Percentiles rank a stretch among this genome's conserved stretches.
These are phyloP conservation scores for Lymantria dispar DNA, from an alignment of 2,888 invertebrate genomes.

Conservation along the genomic window DNA sequence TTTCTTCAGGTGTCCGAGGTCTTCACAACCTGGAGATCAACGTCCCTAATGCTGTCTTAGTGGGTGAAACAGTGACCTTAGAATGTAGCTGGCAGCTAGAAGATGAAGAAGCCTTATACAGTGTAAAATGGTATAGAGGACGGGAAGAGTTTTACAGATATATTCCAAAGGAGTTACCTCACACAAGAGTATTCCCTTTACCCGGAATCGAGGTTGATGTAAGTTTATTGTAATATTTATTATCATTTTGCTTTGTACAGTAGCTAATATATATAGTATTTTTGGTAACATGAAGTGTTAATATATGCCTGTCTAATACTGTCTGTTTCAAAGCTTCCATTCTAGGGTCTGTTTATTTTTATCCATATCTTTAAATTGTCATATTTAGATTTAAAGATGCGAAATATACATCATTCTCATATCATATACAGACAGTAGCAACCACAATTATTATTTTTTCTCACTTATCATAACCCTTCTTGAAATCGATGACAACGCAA, in stretches of 20 bases:
- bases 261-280: no score
- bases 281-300: no score
- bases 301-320: no score
- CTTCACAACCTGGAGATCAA: constrained; percentile 87
- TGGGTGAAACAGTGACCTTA: constrained; percentile 88
- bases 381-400: no score
- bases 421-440: no score
- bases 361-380: no score
- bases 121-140: constrained; percentile 92
- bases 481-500: no score
- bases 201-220: constrained; percentile 89
- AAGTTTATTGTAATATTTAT: constrained; percentile 59
- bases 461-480: no score
- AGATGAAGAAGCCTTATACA: constrained; percentile 87
- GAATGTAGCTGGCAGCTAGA: constrained; percentile 89
- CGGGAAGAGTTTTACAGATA: constrained; percentile 90
- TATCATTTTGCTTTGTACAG: neutral
- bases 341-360: no score
- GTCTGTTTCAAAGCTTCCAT: no score
- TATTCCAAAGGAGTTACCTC: constrained; percentile 90
- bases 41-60: constrained; percentile 87
- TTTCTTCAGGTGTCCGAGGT: constrained; percentile 77
- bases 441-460: no score
- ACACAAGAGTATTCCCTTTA: constrained; percentile 87
- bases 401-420: no score